Evolutionary conservation across 2,113 vertebrate genomes (phyloP), one percentile per base, ranked within the genome.

Genomic region (Probosciger aterrimus): DNA sequence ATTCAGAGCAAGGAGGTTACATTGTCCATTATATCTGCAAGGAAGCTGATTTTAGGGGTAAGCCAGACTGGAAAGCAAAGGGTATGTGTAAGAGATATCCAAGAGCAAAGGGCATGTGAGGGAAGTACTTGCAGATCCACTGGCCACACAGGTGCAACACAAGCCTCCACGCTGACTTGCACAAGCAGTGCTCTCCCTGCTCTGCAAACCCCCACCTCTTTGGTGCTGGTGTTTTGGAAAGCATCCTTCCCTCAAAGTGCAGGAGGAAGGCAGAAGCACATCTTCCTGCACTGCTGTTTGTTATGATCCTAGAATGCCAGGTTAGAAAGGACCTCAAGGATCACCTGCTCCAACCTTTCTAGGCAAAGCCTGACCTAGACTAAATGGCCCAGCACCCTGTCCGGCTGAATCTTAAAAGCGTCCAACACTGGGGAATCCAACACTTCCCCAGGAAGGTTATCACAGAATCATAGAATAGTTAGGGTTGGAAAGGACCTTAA

Each of bases 121-220:
- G 41, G 62, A 53, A 13, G 60, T 0, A 2, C 4, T 22, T 83
- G 17, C 6, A 10, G 57, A 28, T 63, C 28, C 2, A 1, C 17
- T 20, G 18, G 8, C 52, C 24, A 46, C 14, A 18, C 5, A 27
- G 33, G 2, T 60, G 17, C 52, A 16, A 4, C 16, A 7, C 12
- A 25, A 55, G 30, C 2, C 25, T 30, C 6, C 2, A 13, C 0
- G 0, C 5, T n/a, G 65, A 5, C n/a, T 52, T 49, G 18, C 12
- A 5, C 12, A 8, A 3, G 30, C 19, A n/a, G 30, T n/a, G 46
- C 19, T 77, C 30, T 30, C 27, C n/a, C 69, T 82, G 17, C 11
- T 55, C 30, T 35, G 27, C 28, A 65, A 1, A 19, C 80, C 44
- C 18, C 9, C 9, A 1, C 30, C 28, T 64, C 18, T 37, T 70